Evolutionary conservation across 2,113 vertebrate species (phyloP), one percentile per base, ranked within the genome.

Genomic region (Pangasianodon hypophthalmus): DNA sequence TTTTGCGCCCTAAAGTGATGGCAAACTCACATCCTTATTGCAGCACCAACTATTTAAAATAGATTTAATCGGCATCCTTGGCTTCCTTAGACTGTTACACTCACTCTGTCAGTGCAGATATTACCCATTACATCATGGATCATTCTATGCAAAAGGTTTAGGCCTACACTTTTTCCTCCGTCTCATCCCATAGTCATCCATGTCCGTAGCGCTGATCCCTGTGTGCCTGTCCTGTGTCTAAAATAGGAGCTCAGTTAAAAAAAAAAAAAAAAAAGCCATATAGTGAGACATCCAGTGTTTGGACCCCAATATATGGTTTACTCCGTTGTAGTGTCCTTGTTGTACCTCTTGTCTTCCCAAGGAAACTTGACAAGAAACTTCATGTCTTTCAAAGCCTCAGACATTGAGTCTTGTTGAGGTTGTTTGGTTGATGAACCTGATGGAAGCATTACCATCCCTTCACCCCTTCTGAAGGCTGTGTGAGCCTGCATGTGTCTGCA

Each of bases 1-100:
- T 93, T 95, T 93, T 93, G 94, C 75, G 14, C 94, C 91, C 89
- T 85, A 84, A 82, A 86, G 24, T 26, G 37, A 87, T 82, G 84
- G 77, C 75, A 86, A 80, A 86, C 21, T 13, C 16, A 21, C 9
- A 52, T 79, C 26, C 54, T 82, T 87, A 86, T 48, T n/a, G 41
- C 18, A n/a, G 44, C 52, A 21, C 19, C 0, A 16, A 90, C 52
- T 73, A 32, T 56, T 75, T 75, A 9, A 46, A 44, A 37, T 84
- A 44, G 54, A 64, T 71, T 64, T 84, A 69, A 18, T 87, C 54
- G 71, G 46, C 75, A 86, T 37, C 83, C 83, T 48, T 11, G 41
- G 58, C 60, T 48, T 48, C 8, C 46, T 85, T 85, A 50, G 37
- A 69, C 32, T 44, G 37, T 41, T 44, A 32, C 19, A 41, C 21